Percentiles rank a stretch among this genome's conserved stretches.
Conservation (phyloP, 2,797 vertebrate species). For the Myotis findleyi region DNA sequence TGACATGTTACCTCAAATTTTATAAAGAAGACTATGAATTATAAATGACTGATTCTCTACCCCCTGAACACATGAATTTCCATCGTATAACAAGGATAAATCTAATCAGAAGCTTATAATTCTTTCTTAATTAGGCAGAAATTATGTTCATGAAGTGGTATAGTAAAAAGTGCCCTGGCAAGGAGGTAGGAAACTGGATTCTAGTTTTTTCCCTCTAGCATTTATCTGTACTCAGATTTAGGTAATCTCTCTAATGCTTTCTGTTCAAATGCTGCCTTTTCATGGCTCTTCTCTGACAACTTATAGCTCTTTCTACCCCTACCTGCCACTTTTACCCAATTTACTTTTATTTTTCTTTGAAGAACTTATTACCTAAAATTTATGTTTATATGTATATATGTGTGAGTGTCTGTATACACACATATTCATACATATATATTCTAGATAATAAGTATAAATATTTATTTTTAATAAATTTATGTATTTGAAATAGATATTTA, state of each 20-base stretch:
- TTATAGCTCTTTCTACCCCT: not conserved
- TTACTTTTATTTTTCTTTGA: constrained; percentile 20
- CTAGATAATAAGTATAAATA: not conserved
- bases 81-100: not conserved
- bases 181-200: not conserved
- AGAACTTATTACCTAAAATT: constrained; percentile 27
- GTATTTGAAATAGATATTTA: not conserved
- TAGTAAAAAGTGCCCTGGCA: not conserved
- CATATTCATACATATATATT: not conserved
- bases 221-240: constrained; percentile 1
- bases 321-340: not conserved
- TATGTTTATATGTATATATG: not conserved
- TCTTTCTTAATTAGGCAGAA: not conserved
- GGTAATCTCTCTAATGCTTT: not conserved
- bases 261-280: not conserved
- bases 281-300: not conserved
- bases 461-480: not conserved
- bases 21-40: not conserved
- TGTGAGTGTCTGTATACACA: not conserved
- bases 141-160: not conserved
- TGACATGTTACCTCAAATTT: not conserved
- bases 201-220: not conserved
- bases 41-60: not conserved
- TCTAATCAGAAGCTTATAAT: not conserved
- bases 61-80: not conserved